These are phyloP conservation scores for Diogma glabrata DNA, from an alignment of 2,888 invertebrate genomes.

Conservation along the genomic window DNA sequence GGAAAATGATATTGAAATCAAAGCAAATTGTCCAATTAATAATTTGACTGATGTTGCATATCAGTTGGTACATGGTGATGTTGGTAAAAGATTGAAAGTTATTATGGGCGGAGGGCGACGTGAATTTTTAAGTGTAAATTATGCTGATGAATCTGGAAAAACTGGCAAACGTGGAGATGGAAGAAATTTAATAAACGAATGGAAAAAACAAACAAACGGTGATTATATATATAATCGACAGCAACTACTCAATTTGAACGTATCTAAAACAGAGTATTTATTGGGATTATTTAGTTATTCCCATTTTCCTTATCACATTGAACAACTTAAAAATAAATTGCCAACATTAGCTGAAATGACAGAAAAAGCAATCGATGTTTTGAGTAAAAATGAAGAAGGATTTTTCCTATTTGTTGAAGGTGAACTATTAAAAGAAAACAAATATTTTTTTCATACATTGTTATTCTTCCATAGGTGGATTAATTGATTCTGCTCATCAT, in stretches of 20 bases:
- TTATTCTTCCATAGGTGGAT: constrained; percentile 29
- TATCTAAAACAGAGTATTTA: constrained; percentile 41
- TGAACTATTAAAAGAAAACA: no score
- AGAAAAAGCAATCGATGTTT: constrained; percentile 56
- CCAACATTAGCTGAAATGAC: constrained; percentile 77
- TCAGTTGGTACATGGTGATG: constrained; percentile 52
- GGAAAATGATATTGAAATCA: constrained; percentile 53
- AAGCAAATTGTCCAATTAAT: constrained; percentile 33
- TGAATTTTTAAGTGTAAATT: constrained; percentile 46
- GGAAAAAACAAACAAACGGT: constrained; percentile 37
- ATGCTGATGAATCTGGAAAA: constrained; percentile 40
- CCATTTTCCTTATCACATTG: constrained; percentile 58
- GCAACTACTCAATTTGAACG: constrained; percentile 37
- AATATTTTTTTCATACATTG: neutral
- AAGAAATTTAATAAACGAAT: constrained; percentile 51
- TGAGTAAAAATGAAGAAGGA: constrained; percentile 53
- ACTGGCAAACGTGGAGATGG: constrained; percentile 45
- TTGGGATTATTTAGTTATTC: constrained; percentile 53
- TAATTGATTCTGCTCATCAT: constrained; percentile 34
- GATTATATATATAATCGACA: constrained; percentile 41
- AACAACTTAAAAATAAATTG: constrained; percentile 22
- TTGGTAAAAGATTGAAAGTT: constrained; percentile 59
- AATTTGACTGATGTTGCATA: constrained; percentile 58
- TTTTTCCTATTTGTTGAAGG: constrained; percentile 71
- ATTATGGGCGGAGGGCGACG: constrained; percentile 66